phyloP scores from a whole-genome alignment of 2,113 vertebrate species.

The Seriola rivoliana region DNA sequence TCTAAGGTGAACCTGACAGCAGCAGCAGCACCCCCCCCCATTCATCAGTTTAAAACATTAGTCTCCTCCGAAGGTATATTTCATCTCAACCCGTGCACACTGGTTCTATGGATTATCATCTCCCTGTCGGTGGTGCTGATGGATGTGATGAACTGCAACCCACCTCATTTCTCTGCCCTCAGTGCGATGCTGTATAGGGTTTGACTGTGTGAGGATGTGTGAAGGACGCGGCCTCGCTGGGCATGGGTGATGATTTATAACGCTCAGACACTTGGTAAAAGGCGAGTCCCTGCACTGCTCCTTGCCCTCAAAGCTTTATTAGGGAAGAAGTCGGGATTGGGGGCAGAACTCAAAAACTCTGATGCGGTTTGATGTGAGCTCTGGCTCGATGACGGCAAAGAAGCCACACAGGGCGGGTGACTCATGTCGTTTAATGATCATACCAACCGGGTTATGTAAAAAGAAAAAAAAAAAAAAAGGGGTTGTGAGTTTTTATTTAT shows the following conservation, averaged over 20 bases:
- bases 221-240: constrained; percentile 67
- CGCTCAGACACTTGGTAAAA: constrained; percentile 40
- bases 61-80: not conserved
- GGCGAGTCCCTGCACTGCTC: not conserved
- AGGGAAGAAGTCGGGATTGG: constrained; percentile 2
- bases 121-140: constrained; percentile 50
- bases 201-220: constrained; percentile 54
- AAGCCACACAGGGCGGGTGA: constrained; percentile 38
- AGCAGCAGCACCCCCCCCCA: not conserved
- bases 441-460: constrained; percentile 13
- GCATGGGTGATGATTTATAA: constrained; percentile 60
- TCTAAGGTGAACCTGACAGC: not conserved
- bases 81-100: constrained; percentile 3
- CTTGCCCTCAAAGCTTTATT: constrained; percentile 38
- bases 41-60: not conserved
- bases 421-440: constrained; percentile 42
- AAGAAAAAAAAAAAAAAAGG: constrained; percentile 7
- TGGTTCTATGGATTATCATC: constrained; percentile 47
- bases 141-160: constrained; percentile 54
- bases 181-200: not conserved
- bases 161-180: constrained; percentile 44
- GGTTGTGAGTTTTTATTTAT: not conserved
- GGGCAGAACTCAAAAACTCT: constrained; percentile 8
- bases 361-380: constrained; percentile 35
- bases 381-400: constrained; percentile 18